Percentiles rank a stretch among this genome's conserved stretches.
phyloP scores from a whole-genome alignment of 2,888 invertebrate genomes.

The Koerneria pararmatus region DNA sequence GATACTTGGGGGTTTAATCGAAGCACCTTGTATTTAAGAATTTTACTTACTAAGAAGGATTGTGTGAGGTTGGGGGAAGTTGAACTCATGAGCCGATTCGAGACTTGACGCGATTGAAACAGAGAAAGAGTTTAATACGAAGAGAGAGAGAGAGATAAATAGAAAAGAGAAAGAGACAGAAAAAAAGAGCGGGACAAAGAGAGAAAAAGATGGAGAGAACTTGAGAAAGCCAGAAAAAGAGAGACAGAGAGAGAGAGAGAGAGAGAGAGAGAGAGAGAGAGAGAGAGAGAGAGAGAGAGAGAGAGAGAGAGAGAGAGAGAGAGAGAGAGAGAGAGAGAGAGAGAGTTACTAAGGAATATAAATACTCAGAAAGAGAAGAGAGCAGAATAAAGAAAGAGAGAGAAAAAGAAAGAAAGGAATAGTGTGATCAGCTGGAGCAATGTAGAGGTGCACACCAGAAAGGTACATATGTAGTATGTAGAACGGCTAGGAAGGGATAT shows the following conservation, averaged over 20 bases:
- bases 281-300: too few relatives aligned
- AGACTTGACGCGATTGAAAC: not conserved
- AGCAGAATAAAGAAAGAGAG: not conserved
- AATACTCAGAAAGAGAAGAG: too few relatives aligned
- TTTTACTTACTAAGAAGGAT: too few relatives aligned
- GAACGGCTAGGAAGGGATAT: slow-evolving; percentile 21
- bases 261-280: too few relatives aligned
- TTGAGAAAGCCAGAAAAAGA: too few relatives aligned
- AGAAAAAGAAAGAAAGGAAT: slow-evolving; percentile 5
- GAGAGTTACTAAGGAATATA: not conserved
- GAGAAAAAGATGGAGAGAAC: not conserved
- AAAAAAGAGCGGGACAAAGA: slow-evolving; percentile 5
- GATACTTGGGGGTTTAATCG: too few relatives aligned
- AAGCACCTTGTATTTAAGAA: too few relatives aligned
- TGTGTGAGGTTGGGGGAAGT: not conserved
- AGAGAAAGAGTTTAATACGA: slow-evolving; percentile 2
- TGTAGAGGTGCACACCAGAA: too few relatives aligned
- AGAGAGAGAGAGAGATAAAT: slow-evolving; percentile 11
- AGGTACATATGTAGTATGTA: slow-evolving; percentile 23
- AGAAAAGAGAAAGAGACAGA: not conserved
- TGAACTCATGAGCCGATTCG: not conserved
- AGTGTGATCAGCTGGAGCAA: too few relatives aligned
- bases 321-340: not conserved
- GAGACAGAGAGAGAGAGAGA: not conserved
- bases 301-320: too few relatives aligned